Conservation (phyloP, 1,140 invertebrate genomes). For the Melipona quadrifasciata region DNA sequence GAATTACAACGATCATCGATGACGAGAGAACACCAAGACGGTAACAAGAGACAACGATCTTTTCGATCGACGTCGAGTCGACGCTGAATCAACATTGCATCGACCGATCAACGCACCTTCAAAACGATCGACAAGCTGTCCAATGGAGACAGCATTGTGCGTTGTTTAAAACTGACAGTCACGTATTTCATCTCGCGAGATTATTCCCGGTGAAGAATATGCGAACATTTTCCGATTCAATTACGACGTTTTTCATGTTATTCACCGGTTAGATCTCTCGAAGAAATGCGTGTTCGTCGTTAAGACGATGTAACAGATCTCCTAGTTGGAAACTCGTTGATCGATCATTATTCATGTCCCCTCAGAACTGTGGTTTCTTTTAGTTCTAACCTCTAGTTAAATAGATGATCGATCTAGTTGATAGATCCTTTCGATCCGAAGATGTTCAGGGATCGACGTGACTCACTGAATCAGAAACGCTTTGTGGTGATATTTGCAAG, state of each 20-base stretch:
- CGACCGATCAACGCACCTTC: not conserved
- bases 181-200: not conserved
- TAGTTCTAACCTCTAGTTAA: not conserved
- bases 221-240: not conserved
- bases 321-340: not conserved
- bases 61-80: not conserved
- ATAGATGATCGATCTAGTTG: not conserved
- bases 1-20: not conserved
- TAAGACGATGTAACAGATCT: not conserved
- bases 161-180: constrained; percentile 21
- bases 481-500: not conserved
- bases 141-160: constrained; percentile 20
- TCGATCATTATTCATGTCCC: not conserved
- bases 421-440: not conserved
- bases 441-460: not conserved
- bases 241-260: not conserved
- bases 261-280: not conserved
- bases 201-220: not conserved
- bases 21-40: not conserved
- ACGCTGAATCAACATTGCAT: not conserved
- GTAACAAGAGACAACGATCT: not conserved
- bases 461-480: not conserved
- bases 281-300: not conserved
- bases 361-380: not conserved
- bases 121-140: constrained; percentile 1